Conservation (phyloP, 1,140 invertebrate species). For the Cyrtorhinus lividipennis region DNA sequence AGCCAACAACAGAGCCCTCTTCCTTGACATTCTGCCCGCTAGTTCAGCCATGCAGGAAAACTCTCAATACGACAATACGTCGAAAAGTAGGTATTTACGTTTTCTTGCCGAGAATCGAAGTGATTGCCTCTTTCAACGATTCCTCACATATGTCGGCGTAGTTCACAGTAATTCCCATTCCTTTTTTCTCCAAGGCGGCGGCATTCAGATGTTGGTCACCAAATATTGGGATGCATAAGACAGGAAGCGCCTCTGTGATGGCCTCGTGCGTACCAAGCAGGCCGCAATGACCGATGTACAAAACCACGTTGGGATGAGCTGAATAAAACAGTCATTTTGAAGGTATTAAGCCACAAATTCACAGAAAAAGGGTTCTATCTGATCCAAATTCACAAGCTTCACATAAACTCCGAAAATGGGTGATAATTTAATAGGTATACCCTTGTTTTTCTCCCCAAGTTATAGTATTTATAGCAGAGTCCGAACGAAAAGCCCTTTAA, state of each 20-base stretch:
- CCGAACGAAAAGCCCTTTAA: too few species aligned
- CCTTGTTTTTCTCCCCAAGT: neutral
- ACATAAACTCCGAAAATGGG: too few species aligned
- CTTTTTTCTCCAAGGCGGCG: slow-evolving; percentile 29
- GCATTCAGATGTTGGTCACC: slow-evolving; percentile 33
- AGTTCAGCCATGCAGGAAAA: too few species aligned
- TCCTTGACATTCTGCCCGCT: too few species aligned
- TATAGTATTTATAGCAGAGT: too few species aligned
- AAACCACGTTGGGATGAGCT: slow-evolving; percentile 32
- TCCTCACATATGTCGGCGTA: neutral
- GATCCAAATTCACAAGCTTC: too few species aligned
- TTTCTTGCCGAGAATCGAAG: neutral
- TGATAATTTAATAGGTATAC: neutral
- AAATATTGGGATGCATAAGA: slow-evolving; percentile 35
- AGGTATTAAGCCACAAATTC: too few species aligned
- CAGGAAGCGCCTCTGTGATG: slow-evolving; percentile 36
- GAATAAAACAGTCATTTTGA: too few species aligned
- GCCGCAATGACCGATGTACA: slow-evolving; percentile 37
- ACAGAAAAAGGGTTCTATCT: too few species aligned
- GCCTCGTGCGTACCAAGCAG: slow-evolving; percentile 35
- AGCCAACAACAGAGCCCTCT: too few species aligned
- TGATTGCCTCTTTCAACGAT: neutral
- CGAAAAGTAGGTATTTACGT: slow-evolving; percentile 9
- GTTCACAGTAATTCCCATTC: slow-evolving; percentile 27
- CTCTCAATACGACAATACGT: too few species aligned